These are phyloP conservation scores for Suillia variegata DNA, from an alignment of 2,888 invertebrate species.

Conservation along the genomic window DNA sequence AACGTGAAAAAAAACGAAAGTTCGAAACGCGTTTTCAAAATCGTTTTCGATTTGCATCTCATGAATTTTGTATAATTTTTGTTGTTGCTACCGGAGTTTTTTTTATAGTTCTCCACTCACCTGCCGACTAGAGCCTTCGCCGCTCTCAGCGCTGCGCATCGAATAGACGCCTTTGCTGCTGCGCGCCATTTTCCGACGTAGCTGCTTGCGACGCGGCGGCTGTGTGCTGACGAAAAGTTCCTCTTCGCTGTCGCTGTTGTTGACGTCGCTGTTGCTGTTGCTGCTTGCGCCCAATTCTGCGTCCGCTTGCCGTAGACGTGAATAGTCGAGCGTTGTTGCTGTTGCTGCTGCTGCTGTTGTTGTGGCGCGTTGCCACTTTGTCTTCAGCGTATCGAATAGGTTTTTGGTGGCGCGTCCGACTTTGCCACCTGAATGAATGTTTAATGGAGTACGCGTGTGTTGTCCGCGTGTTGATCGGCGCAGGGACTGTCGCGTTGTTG, in stretches of 20 bases:
- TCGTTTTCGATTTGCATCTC: too few relatives aligned
- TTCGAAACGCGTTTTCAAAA: too few relatives aligned
- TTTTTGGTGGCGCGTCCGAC: too few relatives aligned
- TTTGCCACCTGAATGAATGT: too few relatives aligned
- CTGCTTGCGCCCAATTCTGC: conserved; percentile 36
- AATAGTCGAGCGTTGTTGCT: conserved; percentile 29
- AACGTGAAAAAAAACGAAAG: too few relatives aligned
- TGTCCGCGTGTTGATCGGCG: conserved; percentile 17
- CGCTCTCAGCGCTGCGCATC: conserved; percentile 29
- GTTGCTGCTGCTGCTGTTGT: not conserved
- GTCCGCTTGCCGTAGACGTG: conserved; percentile 43
- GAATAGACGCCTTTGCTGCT: conserved; percentile 27
- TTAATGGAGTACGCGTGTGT: not conserved
- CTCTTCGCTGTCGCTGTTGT: conserved; percentile 38
- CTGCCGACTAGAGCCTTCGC: too few relatives aligned
- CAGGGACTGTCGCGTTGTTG: not conserved
- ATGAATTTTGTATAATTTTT: too few relatives aligned
- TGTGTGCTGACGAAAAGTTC: conserved; percentile 43
- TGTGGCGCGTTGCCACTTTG: not conserved
- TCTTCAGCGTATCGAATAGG: too few relatives aligned
- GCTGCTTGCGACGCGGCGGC: conserved; percentile 34
- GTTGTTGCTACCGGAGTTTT: too few relatives aligned
- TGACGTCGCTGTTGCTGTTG: conserved; percentile 23
- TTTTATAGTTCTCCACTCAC: too few relatives aligned
- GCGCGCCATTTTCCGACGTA: conserved; percentile 34